A percentile compares a stretch with the other conserved stretches of the same genome.
These are phyloP conservation scores for Drosophila equinoxialis DNA, from an alignment of 1,140 invertebrate genomes.

Conservation along the genomic window DNA sequence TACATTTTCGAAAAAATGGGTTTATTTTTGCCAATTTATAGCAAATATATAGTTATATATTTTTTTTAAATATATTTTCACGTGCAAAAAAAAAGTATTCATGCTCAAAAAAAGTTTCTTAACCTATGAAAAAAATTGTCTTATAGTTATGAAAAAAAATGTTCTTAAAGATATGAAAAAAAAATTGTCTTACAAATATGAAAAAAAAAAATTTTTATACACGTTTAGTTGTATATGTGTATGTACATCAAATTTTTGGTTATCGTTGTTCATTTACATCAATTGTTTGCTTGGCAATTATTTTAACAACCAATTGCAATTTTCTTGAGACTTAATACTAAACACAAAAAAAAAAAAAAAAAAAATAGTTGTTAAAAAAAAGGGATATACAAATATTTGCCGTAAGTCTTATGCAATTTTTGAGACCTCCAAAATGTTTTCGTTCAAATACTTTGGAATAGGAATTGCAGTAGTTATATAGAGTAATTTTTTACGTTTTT, in stretches of 20 bases:
- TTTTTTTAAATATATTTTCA: slow-evolving; percentile 31
- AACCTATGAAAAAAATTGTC: slow-evolving; percentile 50
- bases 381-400: slow-evolving; percentile 21
- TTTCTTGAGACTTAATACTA: not conserved
- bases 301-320: not conserved
- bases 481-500: not conserved
- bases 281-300: slow-evolving; percentile 1
- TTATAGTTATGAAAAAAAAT: slow-evolving; percentile 54
- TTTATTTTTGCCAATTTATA: too few species aligned
- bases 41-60: too few species aligned
- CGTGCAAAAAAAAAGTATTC: slow-evolving; percentile 67
- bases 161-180: slow-evolving; percentile 51
- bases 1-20: too few species aligned
- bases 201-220: slow-evolving; percentile 26
- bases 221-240: not conserved
- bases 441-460: not conserved
- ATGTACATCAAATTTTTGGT: slow-evolving; percentile 2
- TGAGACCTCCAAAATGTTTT: slow-evolving; percentile 22
- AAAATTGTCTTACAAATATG: slow-evolving; percentile 36
- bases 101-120: slow-evolving; percentile 69
- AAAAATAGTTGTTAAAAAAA: slow-evolving; percentile 19
- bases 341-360: slow-evolving; percentile 39
- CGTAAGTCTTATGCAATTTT: slow-evolving; percentile 34
- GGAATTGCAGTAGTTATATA: not conserved
- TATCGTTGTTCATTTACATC: not conserved